A percentile compares a stretch with the other conserved stretches of the same genome.
Conservation (phyloP, 53 echinoderm and acorn worm genomes). For the Stichopus horrens region DNA sequence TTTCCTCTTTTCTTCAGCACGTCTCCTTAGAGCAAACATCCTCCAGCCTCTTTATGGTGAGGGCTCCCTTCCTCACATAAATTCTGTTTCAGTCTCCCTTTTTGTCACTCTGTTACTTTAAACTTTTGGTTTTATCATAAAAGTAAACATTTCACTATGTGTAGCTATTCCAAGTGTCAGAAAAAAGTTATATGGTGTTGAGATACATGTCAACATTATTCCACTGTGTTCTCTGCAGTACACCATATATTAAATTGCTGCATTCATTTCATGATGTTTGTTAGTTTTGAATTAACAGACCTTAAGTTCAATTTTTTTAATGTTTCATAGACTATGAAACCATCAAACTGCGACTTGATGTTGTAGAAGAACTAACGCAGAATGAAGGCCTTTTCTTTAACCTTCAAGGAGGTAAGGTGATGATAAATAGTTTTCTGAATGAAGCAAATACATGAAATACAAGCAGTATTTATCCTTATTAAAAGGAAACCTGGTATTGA, state of each 20-base stretch:
- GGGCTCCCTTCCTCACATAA: background rate
- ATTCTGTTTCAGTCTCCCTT: no score
- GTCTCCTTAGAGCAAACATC: constrained; percentile 90
- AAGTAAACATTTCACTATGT: background rate
- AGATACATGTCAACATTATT: no score
- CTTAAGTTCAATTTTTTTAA: background rate
- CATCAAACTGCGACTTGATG: constrained; percentile 85
- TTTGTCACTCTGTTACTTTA: no score
- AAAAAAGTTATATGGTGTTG: no score
- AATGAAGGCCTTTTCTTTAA: constrained; percentile 89
- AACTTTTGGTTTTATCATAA: no score
- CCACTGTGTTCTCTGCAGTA: no score
- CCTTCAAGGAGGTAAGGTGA: constrained; percentile 75
- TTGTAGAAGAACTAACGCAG: constrained; percentile 89
- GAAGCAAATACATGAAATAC: no score
- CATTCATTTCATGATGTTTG: no score
- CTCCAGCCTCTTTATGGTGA: constrained; percentile 90
- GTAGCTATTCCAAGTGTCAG: background rate
- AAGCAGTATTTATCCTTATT: no score
- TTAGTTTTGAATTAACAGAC: no score
- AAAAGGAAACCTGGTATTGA: no score
- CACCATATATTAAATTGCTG: no score
- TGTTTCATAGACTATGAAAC: constrained; percentile 76
- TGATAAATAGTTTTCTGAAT: background rate
- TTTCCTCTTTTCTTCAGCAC: constrained; percentile 62